A percentile compares a stretch with the other conserved stretches of the same genome.
Evolutionary conservation across 2,113 vertebrate genomes (phyloP).

Genomic region (Balaeniceps rex): DNA sequence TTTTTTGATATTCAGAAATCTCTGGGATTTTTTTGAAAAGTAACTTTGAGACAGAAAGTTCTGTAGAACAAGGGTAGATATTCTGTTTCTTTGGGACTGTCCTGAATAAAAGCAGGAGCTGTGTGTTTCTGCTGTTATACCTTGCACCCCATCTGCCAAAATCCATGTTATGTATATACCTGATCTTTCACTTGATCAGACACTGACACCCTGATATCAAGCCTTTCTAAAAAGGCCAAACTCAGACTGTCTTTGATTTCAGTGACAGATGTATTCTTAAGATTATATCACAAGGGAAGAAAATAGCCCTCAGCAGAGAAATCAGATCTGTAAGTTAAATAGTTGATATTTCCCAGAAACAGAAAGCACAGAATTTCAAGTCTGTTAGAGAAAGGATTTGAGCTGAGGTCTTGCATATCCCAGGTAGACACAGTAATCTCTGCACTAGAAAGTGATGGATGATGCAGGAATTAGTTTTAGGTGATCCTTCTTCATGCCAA

Average conservation of each 20-base stretch:
- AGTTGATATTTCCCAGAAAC: not conserved
- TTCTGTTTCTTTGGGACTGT: not conserved
- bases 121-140: not conserved
- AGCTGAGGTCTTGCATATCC: not conserved
- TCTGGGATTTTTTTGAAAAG: not conserved
- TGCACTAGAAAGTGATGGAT: not conserved
- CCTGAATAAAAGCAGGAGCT: not conserved
- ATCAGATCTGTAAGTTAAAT: not conserved
- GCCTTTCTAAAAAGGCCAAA: not conserved
- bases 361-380: not conserved
- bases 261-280: not conserved
- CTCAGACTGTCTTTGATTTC: not conserved
- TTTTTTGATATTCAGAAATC: not conserved
- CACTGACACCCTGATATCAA: not conserved
- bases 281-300: not conserved
- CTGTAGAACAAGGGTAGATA: not conserved
- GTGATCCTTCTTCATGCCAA: not conserved
- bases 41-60: not conserved
- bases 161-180: not conserved
- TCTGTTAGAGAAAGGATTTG: not conserved
- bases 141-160: not conserved
- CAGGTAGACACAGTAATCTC: not conserved
- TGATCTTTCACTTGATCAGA: not conserved
- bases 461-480: not conserved
- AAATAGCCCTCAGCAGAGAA: slow-evolving; percentile 4